phyloP scores from a whole-genome alignment of 2,888 invertebrate genomes.

The Cantharis lateralis region DNA sequence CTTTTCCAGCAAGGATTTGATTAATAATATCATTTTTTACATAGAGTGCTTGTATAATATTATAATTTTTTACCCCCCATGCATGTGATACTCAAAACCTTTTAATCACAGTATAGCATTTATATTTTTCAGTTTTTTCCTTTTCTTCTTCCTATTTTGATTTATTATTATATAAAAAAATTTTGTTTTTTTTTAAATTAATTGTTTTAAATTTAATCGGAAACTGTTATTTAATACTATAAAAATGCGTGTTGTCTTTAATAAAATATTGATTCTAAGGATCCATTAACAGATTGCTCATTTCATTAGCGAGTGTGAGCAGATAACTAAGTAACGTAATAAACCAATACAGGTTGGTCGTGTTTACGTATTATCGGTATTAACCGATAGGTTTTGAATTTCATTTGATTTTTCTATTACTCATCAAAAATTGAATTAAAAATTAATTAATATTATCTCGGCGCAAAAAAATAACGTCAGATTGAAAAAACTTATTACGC shows the following conservation, averaged over 20 bases:
- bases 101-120: not conserved
- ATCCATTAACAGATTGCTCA: conserved; percentile 47
- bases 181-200: no score
- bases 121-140: no score
- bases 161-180: no score
- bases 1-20: not conserved
- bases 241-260: conserved; percentile 4
- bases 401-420: conserved; percentile 41
- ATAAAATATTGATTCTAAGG: conserved; percentile 20
- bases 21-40: not conserved
- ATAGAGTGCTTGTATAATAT: not conserved
- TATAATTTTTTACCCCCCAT: not conserved
- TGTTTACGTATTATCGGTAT: conserved; percentile 50
- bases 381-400: conserved; percentile 54
- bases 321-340: conserved; percentile 46
- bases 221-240: not conserved
- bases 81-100: not conserved
- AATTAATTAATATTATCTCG: conserved; percentile 6
- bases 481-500: not conserved
- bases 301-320: conserved; percentile 45
- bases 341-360: conserved; percentile 41
- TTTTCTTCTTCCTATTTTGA: no score
- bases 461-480: not conserved
- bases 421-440: conserved; percentile 1
- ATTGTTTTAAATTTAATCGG: not conserved